A percentile compares a stretch with the other conserved stretches of the same genome.
These are phyloP conservation scores for Pseudorasbora parva DNA, from an alignment of 2,113 vertebrate genomes.

Conservation along the genomic window DNA sequence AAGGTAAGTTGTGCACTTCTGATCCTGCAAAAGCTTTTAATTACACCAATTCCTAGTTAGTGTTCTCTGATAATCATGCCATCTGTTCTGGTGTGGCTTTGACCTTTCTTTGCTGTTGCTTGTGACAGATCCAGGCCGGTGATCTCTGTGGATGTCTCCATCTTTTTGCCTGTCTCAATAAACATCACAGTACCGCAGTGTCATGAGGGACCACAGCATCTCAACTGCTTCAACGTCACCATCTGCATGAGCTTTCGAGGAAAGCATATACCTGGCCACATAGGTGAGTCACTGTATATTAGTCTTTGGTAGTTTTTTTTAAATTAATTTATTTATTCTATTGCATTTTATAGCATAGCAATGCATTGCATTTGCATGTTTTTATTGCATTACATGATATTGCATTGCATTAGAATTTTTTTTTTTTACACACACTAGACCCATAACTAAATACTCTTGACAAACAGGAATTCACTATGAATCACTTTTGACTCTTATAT, in stretches of 20 bases:
- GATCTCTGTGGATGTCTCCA: constrained; percentile 86
- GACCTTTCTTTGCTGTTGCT: not conserved
- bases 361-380: too few species aligned
- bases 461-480: not conserved
- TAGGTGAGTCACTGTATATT: constrained; percentile 79
- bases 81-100: not conserved
- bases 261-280: constrained; percentile 86
- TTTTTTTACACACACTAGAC: not conserved
- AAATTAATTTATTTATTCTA: not conserved
- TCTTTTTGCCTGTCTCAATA: constrained; percentile 89
- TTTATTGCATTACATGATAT: not conserved
- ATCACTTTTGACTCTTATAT: not conserved
- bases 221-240: constrained; percentile 90
- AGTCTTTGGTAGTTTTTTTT: not conserved
- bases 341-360: not conserved
- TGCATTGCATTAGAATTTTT: not conserved
- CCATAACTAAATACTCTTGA: not conserved
- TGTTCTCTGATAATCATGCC: not conserved
- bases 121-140: constrained; percentile 86
- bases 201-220: constrained; percentile 85
- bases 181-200: constrained; percentile 96
- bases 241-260: constrained; percentile 88
- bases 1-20: constrained; percentile 79
- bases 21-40: constrained; percentile 5
- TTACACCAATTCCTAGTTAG: not conserved